These are phyloP conservation scores for Branchipolynoe longqiensis DNA, from an alignment of 2,888 invertebrate species.

Conservation along the genomic window DNA sequence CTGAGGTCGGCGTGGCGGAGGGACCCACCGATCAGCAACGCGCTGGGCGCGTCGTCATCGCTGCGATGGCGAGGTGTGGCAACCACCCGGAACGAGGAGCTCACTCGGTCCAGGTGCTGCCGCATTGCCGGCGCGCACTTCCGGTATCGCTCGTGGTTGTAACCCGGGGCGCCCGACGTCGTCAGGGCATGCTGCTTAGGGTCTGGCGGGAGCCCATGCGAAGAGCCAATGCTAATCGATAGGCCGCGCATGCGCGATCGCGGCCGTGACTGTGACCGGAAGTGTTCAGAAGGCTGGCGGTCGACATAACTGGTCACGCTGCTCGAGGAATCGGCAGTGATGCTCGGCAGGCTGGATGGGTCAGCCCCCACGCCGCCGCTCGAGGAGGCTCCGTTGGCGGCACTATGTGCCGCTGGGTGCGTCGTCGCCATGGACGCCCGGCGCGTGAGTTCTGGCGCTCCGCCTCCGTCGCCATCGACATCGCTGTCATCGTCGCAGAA, in stretches of 20 bases:
- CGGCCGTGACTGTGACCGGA: not conserved
- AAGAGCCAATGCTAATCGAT: not conserved
- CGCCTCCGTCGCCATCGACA: not conserved
- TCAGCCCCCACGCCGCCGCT: not conserved
- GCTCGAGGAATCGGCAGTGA: not conserved
- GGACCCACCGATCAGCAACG: not conserved
- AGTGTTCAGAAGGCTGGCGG: not conserved
- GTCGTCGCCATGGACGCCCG: not conserved
- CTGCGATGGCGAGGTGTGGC: not conserved
- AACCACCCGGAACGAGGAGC: conserved; percentile 5
- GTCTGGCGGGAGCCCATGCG: not conserved
- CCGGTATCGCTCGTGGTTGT: conserved; percentile 34
- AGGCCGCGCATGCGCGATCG: conserved; percentile 12
- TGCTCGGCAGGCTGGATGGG: conserved; percentile 23
- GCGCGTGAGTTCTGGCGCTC: not conserved
- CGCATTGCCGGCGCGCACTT: not conserved
- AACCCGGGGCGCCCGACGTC: not conserved
- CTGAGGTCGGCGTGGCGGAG: not conserved
- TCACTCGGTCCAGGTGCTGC: conserved; percentile 15
- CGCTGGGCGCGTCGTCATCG: not conserved
- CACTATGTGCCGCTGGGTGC: not conserved
- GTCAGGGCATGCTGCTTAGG: not conserved
- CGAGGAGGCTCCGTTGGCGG: not conserved
- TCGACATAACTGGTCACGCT: not conserved
- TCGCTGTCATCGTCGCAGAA: not conserved